Base-by-base conservation (phyloP, 2,888 invertebrate genomes). In the Hyppa rectilinea region DNA sequence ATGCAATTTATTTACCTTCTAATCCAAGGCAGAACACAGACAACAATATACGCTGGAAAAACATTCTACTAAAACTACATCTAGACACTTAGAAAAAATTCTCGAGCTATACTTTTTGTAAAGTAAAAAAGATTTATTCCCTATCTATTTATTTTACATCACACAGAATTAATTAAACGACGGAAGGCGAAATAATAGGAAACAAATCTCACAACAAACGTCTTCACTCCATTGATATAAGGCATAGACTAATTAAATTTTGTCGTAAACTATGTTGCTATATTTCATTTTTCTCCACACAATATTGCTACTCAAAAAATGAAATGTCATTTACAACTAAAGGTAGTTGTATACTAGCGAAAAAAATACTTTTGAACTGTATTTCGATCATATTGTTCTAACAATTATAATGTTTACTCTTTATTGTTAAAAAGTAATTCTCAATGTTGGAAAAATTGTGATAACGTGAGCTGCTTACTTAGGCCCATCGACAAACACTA, bases 51-150 rank as follows among this genome's bases (percentile, higher is more conserved):
- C 93, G 92, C 89, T 93, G 91, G 90, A 93, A 90, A 92, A 93
- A 94, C 95, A 96, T 96, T 91, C 83, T 95, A 91, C 83, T 89
- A 87, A 88, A 88, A 87, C 94, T 95, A 94, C 95, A 95, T 95
- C 85, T 94, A 95, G 88, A 90, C 90, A 89, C 91, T 88, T 87
- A 75, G 71, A 89, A 92, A 92, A 89, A 90, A 89, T 87, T 86
- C 74, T 85, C 85, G 85, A 89, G 86, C 86, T 88, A 89, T 90
- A 91, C 87, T 89, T 90, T 91, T 78, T 80, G 87, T 90, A 89
- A 92, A 90, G 89, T 91, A 92, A 85, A 82, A 82, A 85, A 91
- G 90, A 91, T 91, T 92, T 89, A 89, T 92, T 91, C 87, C 86
- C 91, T 92, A 93, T 92, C 90, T 93, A 93, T 88, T 89, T 92